Evolutionary conservation across 2,113 vertebrate genomes (phyloP), one percentile per base, ranked within the genome.

Genomic region (Falcunculus frontatus): DNA sequence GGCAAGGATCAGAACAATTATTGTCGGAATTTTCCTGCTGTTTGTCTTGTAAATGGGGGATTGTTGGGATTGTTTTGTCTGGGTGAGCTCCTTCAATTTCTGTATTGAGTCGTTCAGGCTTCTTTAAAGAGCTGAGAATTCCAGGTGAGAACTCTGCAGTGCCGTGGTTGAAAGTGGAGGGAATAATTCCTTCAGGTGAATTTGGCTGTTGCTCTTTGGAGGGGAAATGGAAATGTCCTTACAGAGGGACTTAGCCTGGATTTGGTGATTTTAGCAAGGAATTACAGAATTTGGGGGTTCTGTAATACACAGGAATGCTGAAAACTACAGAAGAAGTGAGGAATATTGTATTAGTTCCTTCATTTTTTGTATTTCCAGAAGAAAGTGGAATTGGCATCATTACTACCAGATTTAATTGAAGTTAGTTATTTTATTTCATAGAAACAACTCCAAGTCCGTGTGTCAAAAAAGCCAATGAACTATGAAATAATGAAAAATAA

Each of bases 1-100:
- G 37, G 22, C 32, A n/a, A 6, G 2, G 4, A 15, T 22, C 75
- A 72, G 11, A 4, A 1, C 17, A 46, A 1, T 30, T 9, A 7
- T 3, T n/a, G 19, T 41, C 18, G 42, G 41, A 9, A 14, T 76
- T 87, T 52, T 37, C 17, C 25, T 47, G 1, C 50, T 41, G 25
- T 20, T 47, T 27, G 13, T 13, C 21, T 30, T 13, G 53, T 3
- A 14, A 50, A 21, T 6, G 16, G 21, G 7, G 41, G n/a, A n/a
- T n/a, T n/a, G n/a, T n/a, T n/a, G n/a, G n/a, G n/a, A 20, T 69
- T 16, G 7, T 13, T 88, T 52, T 25, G 17, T 6, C 39, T 49
- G 49, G 44, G 9, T 17, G 42, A 46, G 12, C 5, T 27, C 4
- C 25, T 30, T 26, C 10, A 27, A 0, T 13, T 25, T 21, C 41